Evolutionary conservation across 2,113 vertebrate species (phyloP), one percentile per base, ranked within the genome.

Genomic region (Oreotragus oreotragus): DNA sequence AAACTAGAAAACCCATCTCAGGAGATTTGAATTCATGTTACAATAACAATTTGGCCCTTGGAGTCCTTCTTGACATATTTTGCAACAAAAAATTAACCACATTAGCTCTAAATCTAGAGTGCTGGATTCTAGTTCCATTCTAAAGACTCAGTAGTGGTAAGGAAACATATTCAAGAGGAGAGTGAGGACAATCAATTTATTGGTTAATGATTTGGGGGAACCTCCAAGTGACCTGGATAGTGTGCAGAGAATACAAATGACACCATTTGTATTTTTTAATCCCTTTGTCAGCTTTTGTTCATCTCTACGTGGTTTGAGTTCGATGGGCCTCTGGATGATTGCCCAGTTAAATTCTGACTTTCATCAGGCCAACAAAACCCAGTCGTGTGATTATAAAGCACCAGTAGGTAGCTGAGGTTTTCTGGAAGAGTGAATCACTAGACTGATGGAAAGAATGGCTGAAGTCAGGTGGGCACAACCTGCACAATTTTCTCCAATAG

Each of bases 71-170:
- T 91, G 66, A 96, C 60, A 49, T 88, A 91, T 92, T 91, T 94
- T 84, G 30, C 55, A 91, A 91, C 27, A 94, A 93, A 43, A 88
- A 92, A 95, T 90, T 83, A 92, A 96, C 43, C n/a, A 55, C 45
- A 62, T 76, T 58, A 92, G 39, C 70, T 66, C 60, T 66, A 89
- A 36, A 79, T 77, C 51, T 49, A n/a, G 21, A 9, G 13, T 62
- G 66, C 33, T 87, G 58, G 47, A 84, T 91, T 96, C n/a, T 84
- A 21, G 93, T 91, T 97, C 51, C 84, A 60, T 92, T 88, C 93
- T 92, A 94, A 94, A 86, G 27, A 47, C 60, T 90, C 84, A 90
- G 66, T n/a, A 70, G 66, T 60, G 64, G 79, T 85, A 60, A 91
- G 53, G 73, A 97, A 89, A 93, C 57, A 33, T 43, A 64, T 5